Evolutionary conservation across 1,140 invertebrate species (phyloP).

Genomic region (Conus betulinus): DNA sequence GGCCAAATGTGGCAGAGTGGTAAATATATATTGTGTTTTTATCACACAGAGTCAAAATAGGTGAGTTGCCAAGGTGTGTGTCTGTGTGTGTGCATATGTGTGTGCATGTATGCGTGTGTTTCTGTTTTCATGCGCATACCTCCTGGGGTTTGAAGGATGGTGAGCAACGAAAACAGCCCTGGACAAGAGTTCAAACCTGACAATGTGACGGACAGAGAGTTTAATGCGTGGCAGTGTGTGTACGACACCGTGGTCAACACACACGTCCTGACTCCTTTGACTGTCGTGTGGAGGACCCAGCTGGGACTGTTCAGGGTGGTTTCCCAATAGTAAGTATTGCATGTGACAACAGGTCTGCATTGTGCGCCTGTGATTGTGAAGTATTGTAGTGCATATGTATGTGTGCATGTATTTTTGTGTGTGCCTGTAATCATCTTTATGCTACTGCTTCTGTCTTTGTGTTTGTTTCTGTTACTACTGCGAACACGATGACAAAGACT

Average conservation of each 20-base stretch:
- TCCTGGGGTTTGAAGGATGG: neutral
- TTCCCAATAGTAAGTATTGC: neutral
- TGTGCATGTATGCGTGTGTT: no score
- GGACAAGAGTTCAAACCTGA: slow-evolving; percentile 2
- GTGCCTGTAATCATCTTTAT: neutral
- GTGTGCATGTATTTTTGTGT: slow-evolving; percentile 23
- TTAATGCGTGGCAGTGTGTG: neutral
- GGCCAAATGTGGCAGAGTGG: no score
- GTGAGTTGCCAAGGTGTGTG: no score
- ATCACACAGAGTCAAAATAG: no score
- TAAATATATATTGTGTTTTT: no score
- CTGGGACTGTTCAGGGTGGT: slow-evolving; percentile 18
- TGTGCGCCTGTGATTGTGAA: slow-evolving; percentile 1
- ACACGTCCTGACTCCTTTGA: neutral
- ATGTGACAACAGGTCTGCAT: neutral
- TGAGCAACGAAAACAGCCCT: neutral
- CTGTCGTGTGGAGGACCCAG: slow-evolving; percentile 19
- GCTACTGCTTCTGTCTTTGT: no score
- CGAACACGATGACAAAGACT: no score
- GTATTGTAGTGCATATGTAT: slow-evolving; percentile 16
- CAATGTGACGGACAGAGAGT: neutral
- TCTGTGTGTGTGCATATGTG: no score
- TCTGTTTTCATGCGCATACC: no score
- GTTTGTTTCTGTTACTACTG: no score
- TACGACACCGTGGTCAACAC: neutral